Evolutionary conservation across 2,888 invertebrate genomes (phyloP).

Genomic region (Netelia melanura): DNA sequence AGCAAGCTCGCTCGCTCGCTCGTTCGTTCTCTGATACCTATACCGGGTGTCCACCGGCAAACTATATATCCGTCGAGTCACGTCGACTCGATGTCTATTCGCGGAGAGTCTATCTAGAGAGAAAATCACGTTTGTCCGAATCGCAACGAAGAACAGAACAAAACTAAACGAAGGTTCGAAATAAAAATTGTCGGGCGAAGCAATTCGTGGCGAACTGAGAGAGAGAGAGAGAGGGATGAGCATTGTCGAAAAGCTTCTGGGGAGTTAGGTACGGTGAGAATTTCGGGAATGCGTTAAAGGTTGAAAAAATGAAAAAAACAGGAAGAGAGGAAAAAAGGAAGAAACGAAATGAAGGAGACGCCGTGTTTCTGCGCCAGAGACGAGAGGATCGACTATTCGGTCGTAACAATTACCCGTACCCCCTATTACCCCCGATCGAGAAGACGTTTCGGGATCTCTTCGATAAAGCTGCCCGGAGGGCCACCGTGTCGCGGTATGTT

Average conservation of each 20-base stretch:
- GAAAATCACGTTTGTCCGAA: conserved; percentile 21
- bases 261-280: conserved; percentile 9
- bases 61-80: conserved; percentile 13
- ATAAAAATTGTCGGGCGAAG: conserved; percentile 5
- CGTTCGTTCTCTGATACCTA: conserved; percentile 56
- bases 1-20: conserved; percentile 51
- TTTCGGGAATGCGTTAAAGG: conserved; percentile 56
- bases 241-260: conserved; percentile 19
- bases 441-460: conserved; percentile 66
- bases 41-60: conserved; percentile 70
- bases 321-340: conserved; percentile 24
- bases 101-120: conserved; percentile 7
- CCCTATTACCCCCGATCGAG: conserved; percentile 59
- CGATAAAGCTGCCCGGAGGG: conserved; percentile 70
- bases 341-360: conserved; percentile 14
- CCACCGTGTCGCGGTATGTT: conserved; percentile 68
- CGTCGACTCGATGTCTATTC: conserved; percentile 17
- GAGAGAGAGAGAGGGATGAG: background rate
- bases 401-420: conserved; percentile 69
- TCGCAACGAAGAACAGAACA: background rate
- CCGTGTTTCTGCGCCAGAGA: conserved; percentile 28
- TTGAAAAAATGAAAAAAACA: conserved; percentile 46
- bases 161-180: conserved; percentile 3
- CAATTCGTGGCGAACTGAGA: background rate
- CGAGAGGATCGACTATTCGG: conserved; percentile 60